Base-by-base conservation (phyloP, 2,113 vertebrate species). In the Hippoglossus stenolepis region DNA sequence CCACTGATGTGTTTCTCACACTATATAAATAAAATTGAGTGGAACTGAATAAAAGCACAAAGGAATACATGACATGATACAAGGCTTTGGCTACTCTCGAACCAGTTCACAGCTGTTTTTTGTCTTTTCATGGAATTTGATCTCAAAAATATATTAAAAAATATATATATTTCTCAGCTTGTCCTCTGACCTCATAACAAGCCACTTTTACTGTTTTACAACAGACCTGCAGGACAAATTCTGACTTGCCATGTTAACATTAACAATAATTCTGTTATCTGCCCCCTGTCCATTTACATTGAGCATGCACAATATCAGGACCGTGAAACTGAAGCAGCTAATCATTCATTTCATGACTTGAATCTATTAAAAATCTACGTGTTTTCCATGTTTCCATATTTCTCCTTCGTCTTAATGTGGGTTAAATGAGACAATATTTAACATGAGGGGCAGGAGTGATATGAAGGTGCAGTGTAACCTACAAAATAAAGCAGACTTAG, bases 401-500 rank as follows among this genome's bases (percentile, higher is more conserved):
- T 53, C 18, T 12, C 4, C 18, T 56, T 60, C 24, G 4, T 54
- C 3, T 17, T 14, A 47, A 47, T 47, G 14, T 47, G 45, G 11
- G 45, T 14, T 47, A 14, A 47, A 17, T 47, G 17, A 31, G 31
- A 14, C 14, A 15, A 47, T 47, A 47, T 13, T 13, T 17, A 47
- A 47, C 3, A 47, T 38, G 35, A 31, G 31, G 31, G 31, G 31
- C 31, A 31, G 31, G 31, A 17, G 45, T 58, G 21, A 40, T 49
- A 17, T 21, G 31, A 31, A 20, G 15, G 15, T 49, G 28, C 40
- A 21, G 77, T 49, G 70, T 71, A 53, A 82, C 66, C 65, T 76
- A 73, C 24, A 87, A 80, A 75, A 79, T 69, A 65, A 10, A 49
- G 67, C 65, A 61, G 75, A 83, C 83, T 85, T 79, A 83, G 53